phyloP scores from a whole-genome alignment of 2,113 vertebrate species.

The Camelus dromedarius region DNA sequence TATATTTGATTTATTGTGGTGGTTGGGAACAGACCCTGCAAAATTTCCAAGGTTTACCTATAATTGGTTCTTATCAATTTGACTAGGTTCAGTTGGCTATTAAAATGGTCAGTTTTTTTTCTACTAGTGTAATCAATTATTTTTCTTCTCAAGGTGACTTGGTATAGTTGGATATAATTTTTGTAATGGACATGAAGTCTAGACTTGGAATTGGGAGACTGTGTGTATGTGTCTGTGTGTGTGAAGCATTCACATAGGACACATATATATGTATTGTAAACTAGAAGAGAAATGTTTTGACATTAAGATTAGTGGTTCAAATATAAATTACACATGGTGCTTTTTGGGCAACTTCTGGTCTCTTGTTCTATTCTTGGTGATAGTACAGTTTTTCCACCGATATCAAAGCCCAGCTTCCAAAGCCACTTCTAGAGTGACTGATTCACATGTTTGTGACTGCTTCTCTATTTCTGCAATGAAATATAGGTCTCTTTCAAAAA shows the following conservation, averaged over 20 bases:
- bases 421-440: not conserved
- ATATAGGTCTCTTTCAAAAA: not conserved
- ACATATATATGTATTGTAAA: not conserved
- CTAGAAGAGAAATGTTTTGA: not conserved
- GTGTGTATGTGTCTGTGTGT: not conserved
- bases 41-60: not conserved
- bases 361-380: not conserved
- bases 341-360: not conserved
- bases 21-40: not conserved
- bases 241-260: not conserved
- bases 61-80: not conserved
- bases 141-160: slow-evolving; percentile 14
- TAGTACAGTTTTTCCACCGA: not conserved
- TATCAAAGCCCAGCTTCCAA: not conserved
- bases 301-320: not conserved
- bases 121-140: not conserved
- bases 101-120: not conserved
- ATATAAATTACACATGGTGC: not conserved
- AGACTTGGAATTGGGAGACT: not conserved
- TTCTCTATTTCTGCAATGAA: not conserved
- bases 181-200: not conserved
- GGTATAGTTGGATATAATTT: not conserved
- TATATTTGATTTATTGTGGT: not conserved
- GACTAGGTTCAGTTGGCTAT: not conserved
- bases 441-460: not conserved